A percentile compares a stretch with the other conserved stretches of the same genome.
Conservation (phyloP, 2,888 invertebrate genomes). For the Melinaea marsaeus region DNA sequence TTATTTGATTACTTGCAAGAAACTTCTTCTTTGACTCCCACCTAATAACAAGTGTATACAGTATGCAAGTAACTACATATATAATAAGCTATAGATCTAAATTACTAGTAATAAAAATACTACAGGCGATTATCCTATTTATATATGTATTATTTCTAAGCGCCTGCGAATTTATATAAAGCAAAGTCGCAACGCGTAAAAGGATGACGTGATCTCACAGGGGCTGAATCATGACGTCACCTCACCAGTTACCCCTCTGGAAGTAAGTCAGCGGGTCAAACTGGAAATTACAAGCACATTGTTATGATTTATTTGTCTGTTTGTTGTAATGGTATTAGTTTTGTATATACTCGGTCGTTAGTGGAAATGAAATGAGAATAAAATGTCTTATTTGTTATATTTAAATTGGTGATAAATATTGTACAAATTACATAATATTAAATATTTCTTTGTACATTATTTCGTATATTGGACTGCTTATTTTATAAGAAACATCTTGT, state of each 20-base stretch:
- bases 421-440: background rate
- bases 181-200: conserved; percentile 31
- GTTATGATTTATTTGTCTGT: conserved; percentile 24
- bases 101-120: too few species aligned
- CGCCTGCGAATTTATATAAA: conserved; percentile 35
- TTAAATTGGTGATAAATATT: conserved; percentile 1
- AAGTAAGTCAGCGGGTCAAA: conserved; percentile 64
- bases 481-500: background rate
- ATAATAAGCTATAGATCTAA: too few species aligned
- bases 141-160: conserved; percentile 17
- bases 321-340: conserved; percentile 11
- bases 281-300: conserved; percentile 35
- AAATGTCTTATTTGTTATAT: conserved; percentile 1
- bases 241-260: conserved; percentile 40
- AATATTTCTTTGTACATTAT: background rate
- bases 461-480: background rate
- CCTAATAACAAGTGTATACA: too few species aligned
- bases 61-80: too few species aligned
- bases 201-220: conserved; percentile 61
- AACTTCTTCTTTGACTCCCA: too few species aligned
- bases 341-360: conserved; percentile 7
- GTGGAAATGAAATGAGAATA: conserved; percentile 1
- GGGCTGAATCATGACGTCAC: conserved; percentile 60
- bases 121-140: too few species aligned
- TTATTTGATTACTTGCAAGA: too few species aligned